phyloP scores from a whole-genome alignment of 37 sponge, comb jelly and placozoan genomes.

The Lycopodina hypogea region DNA sequence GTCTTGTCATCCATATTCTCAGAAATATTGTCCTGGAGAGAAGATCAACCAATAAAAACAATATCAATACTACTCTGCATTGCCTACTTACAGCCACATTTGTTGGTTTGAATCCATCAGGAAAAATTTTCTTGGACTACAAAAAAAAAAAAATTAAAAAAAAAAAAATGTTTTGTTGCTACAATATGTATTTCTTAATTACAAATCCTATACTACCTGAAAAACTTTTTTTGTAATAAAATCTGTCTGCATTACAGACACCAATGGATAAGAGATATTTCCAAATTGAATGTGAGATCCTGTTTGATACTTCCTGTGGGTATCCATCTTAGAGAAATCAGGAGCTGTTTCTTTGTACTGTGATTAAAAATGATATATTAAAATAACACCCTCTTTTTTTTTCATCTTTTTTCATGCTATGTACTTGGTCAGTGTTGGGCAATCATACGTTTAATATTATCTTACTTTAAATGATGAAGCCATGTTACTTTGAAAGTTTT shows the following conservation, averaged over 20 bases:
- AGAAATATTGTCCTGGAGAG: constrained; percentile 42
- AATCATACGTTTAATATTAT: not conserved
- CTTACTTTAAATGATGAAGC: constrained; percentile 28
- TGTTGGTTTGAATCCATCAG: constrained; percentile 32
- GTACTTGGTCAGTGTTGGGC: too few species aligned
- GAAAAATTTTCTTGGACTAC: constrained; percentile 20
- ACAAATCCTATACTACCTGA: constrained; percentile 8
- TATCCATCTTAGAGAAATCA: too few species aligned
- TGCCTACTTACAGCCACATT: constrained; percentile 45
- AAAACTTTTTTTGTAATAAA: constrained; percentile 30
- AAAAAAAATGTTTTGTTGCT: too few species aligned
- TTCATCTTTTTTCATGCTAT: too few species aligned
- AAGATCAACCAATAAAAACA: not conserved
- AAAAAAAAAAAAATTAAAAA: not conserved
- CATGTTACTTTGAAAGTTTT: constrained; percentile 13
- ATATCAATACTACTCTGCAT: not conserved
- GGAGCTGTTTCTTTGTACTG: not conserved
- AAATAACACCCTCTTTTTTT: too few species aligned
- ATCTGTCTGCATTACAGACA: constrained; percentile 26
- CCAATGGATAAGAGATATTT: not conserved
- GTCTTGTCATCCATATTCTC: constrained; percentile 39
- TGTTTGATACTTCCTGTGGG: constrained; percentile 6
- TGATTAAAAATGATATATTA: too few species aligned
- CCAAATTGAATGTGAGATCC: constrained; percentile 38
- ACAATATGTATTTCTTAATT: not conserved